Conservation (phyloP, 1,140 invertebrate species). For the Diabrotica undecimpunctata region DNA sequence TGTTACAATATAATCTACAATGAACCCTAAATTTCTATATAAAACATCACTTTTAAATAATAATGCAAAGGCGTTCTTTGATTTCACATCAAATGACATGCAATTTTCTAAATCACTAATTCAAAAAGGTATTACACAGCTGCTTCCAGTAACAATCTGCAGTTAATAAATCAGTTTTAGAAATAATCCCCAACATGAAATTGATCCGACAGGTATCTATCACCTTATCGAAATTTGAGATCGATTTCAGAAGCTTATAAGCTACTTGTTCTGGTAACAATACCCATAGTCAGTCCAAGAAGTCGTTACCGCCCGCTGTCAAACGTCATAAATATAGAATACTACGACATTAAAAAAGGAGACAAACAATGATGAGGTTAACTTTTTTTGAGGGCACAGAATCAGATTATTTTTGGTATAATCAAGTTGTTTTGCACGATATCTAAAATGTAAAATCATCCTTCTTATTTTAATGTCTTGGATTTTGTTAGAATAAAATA, state of each 20-base stretch:
- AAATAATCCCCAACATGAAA: not conserved
- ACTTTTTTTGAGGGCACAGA: not conserved
- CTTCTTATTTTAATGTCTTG: not conserved
- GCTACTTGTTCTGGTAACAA: slow-evolving; percentile 2
- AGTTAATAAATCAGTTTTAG: slow-evolving; percentile 3
- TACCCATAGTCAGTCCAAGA: not conserved
- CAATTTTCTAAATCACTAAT: too few relatives aligned
- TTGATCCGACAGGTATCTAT: slow-evolving; percentile 2
- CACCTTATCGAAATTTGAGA: not conserved
- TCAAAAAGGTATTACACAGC: too few relatives aligned
- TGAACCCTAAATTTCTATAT: too few relatives aligned
- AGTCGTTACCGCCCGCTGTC: not conserved
- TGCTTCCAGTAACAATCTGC: not conserved
- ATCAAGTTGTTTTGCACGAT: not conserved
- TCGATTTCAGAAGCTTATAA: slow-evolving; percentile 2
- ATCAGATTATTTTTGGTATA: slow-evolving; percentile 3
- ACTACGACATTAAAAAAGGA: not conserved
- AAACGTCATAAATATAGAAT: not conserved
- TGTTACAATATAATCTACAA: too few relatives aligned
- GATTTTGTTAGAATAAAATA: too few relatives aligned
- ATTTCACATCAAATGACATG: too few relatives aligned
- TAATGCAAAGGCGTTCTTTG: too few relatives aligned
- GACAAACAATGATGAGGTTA: not conserved
- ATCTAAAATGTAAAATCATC: not conserved
- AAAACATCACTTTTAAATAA: too few relatives aligned